Percentiles rank a stretch among this genome's conserved stretches.
phyloP scores from a whole-genome alignment of 2,113 vertebrate species.

The Rhinopomastus cyanomelas region DNA sequence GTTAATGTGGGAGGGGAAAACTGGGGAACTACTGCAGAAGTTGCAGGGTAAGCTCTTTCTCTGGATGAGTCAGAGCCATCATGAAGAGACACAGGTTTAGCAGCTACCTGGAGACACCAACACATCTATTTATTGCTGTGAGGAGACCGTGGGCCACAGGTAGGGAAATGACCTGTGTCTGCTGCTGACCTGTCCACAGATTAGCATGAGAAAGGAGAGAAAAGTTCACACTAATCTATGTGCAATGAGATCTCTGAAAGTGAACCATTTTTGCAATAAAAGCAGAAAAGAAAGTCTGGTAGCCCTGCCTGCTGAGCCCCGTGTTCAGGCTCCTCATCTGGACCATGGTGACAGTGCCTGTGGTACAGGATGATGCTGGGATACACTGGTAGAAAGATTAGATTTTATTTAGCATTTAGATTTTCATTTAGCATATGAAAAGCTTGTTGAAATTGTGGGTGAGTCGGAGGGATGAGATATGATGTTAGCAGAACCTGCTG shows the following conservation, averaged over 20 bases:
- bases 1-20: conserved; percentile 29
- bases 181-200: conserved; percentile 11
- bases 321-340: neutral
- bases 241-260: neutral
- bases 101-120: conserved; percentile 9
- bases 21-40: conserved; percentile 40
- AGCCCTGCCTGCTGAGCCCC: neutral
- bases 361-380: neutral
- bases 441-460: conserved; percentile 39
- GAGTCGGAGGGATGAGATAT: conserved; percentile 4
- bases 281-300: neutral
- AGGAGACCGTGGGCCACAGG: neutral
- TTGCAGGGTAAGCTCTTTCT: conserved; percentile 58
- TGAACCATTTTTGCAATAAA: conserved; percentile 1
- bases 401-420: conserved; percentile 28
- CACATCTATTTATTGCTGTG: neutral
- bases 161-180: neutral
- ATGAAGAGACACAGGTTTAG: neutral
- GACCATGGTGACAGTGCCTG: neutral
- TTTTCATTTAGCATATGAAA: conserved; percentile 49
- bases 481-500: conserved; percentile 35
- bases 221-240: neutral
- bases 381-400: neutral
- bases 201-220: neutral
- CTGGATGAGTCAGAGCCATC: conserved; percentile 18